Percentiles rank a stretch among this genome's conserved stretches.
phyloP scores from a whole-genome alignment of 2,888 invertebrate species.

The Drosophila picticornis region DNA sequence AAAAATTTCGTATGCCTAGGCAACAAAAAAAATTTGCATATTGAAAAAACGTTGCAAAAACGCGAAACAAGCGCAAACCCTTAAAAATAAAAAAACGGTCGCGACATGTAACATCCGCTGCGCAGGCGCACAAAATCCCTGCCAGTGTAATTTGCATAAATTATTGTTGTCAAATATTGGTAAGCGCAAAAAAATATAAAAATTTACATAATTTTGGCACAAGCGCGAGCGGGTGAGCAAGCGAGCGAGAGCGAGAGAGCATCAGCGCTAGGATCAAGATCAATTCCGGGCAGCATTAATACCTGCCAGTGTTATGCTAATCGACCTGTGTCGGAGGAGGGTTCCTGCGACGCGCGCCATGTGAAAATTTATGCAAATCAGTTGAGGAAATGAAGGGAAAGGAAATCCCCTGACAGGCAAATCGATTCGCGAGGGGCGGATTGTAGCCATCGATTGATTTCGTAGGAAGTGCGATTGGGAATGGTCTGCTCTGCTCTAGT shows the following conservation, averaged over 20 bases:
- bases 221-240: slow-evolving; percentile 28
- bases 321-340: slow-evolving; percentile 80
- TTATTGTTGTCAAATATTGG: slow-evolving; percentile 74
- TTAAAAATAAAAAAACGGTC: slow-evolving; percentile 40
- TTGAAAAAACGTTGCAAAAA: slow-evolving; percentile 66
- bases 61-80: slow-evolving; percentile 60
- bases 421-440: slow-evolving; percentile 65
- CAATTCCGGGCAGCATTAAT: slow-evolving; percentile 32
- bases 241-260: slow-evolving; percentile 32
- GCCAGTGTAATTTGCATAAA: slow-evolving; percentile 75
- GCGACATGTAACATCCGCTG: slow-evolving; percentile 70
- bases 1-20: slow-evolving; percentile 46
- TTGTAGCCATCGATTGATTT: slow-evolving; percentile 62
- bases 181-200: slow-evolving; percentile 26
- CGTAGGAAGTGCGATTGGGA: slow-evolving; percentile 5
- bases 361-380: slow-evolving; percentile 77
- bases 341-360: slow-evolving; percentile 69
- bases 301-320: slow-evolving; percentile 82
- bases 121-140: slow-evolving; percentile 51
- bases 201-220: slow-evolving; percentile 82
- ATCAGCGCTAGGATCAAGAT: slow-evolving; percentile 5
- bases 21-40: slow-evolving; percentile 70
- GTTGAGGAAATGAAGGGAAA: slow-evolving; percentile 28
- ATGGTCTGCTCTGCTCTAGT: slow-evolving; percentile 13
- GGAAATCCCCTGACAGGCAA: slow-evolving; percentile 52